Conservation (phyloP, 2,797 vertebrate species). For the Pygocentrus nattereri region DNA sequence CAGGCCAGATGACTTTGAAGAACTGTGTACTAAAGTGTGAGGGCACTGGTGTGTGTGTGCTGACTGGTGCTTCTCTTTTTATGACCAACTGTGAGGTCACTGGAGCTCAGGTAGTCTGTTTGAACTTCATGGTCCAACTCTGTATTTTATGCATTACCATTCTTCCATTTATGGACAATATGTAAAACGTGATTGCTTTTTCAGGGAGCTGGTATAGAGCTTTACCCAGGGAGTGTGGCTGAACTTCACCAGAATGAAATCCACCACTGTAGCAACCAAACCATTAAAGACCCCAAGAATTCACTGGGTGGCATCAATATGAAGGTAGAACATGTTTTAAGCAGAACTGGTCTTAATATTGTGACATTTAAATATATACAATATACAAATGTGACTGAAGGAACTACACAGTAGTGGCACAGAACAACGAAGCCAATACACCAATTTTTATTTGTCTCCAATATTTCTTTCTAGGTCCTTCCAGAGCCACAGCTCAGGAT, state of each 20-base stretch:
- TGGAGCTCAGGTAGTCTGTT: slow-evolving; percentile 68
- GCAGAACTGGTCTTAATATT: not conserved
- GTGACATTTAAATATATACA: too few species aligned
- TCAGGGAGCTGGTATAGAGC: slow-evolving; percentile 68
- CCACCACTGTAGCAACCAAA: slow-evolving; percentile 66
- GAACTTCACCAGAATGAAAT: slow-evolving; percentile 69
- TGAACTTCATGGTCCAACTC: not conserved
- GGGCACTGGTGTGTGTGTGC: slow-evolving; percentile 74
- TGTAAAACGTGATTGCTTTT: slow-evolving; percentile 28
- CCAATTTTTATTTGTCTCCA: not conserved
- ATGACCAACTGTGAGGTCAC: slow-evolving; percentile 67
- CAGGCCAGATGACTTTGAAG: slow-evolving; percentile 74
- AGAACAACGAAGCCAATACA: too few species aligned
- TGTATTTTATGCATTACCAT: not conserved
- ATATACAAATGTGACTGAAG: too few species aligned
- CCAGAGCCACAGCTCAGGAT: slow-evolving; percentile 72
- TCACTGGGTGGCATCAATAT: slow-evolving; percentile 66
- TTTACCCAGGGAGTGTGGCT: slow-evolving; percentile 67
- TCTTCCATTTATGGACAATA: not conserved
- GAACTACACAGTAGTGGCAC: too few species aligned
- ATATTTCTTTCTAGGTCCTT: slow-evolving; percentile 56
- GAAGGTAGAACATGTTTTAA: slow-evolving; percentile 60
- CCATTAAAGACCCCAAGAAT: slow-evolving; percentile 59
- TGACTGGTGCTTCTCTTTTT: slow-evolving; percentile 70
- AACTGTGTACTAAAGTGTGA: slow-evolving; percentile 75